These are phyloP conservation scores for Apodemus speciosus DNA, from an alignment of 2,113 vertebrate species.

Conservation along the genomic window DNA sequence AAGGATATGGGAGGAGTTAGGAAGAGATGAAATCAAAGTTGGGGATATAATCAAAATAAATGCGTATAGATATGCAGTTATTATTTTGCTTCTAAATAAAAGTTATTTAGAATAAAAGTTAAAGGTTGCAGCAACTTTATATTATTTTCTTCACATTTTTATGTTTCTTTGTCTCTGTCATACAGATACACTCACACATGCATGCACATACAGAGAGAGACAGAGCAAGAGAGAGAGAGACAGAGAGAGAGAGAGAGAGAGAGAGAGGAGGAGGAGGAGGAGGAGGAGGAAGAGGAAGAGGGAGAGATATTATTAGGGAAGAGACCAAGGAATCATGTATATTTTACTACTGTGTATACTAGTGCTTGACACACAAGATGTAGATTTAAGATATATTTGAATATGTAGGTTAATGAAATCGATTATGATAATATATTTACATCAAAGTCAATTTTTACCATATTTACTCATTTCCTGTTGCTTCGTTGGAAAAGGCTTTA, in stretches of 20 bases:
- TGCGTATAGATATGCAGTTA: neutral
- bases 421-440: conserved; percentile 16
- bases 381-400: neutral
- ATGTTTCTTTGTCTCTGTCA: neutral
- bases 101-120: neutral
- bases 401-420: conserved; percentile 45
- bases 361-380: neutral
- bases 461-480: conserved; percentile 19
- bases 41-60: neutral
- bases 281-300: neutral
- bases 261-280: no score
- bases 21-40: neutral
- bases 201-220: neutral
- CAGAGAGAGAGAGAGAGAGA: neutral
- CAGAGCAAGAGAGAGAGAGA: neutral
- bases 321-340: neutral
- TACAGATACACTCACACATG: neutral
- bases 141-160: neutral
- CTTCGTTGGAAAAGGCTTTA: conserved; percentile 14
- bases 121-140: neutral
- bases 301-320: neutral
- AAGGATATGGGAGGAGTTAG: neutral
- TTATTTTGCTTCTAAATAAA: neutral
- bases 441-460: neutral
- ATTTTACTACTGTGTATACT: neutral